Base-by-base conservation (phyloP, 2,888 invertebrate species). In the Dryococelus australis region DNA sequence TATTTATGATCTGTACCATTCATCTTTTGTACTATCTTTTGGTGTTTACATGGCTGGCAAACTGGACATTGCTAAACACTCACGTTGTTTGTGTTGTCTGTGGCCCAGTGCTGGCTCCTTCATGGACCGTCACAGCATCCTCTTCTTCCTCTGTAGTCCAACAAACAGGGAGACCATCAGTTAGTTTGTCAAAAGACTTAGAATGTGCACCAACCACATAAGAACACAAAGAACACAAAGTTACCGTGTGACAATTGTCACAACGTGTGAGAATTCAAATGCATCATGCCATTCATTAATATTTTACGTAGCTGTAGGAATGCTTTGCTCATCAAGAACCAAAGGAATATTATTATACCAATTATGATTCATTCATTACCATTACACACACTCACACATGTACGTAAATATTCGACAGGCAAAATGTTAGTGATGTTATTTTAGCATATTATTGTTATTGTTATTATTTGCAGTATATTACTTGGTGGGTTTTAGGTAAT, bases 61-160 rank as follows among this genome's bases (percentile, higher is more conserved):
- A n/a, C 65, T n/a, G 65, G n/a, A 13, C 47, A 47, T 24, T 51
- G n/a, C 65, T 51, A n/a, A 65, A 51, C 65, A 86, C 51, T 86
- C 83, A 87, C 87, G 86, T 86, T n/a, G 87, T 87, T 43, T 86
- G 78, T 65, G 87, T 87, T 87, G 87, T 87, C 84, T 86, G 86
- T n/a, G 65, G 84, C 47, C 83, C 43, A 65, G 84, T 78, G 27
- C 65, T 35, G 24, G n/a, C 27, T 43, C n/a, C 43, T 35, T 86
- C 86, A 9, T 13, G 65, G 43, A 20, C 53, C n/a, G 26, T 51
- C 43, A 26, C 53, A 24, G 51, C 87, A 47, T 84, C 87, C 28
- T 53, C 87, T 81, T 87, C 87, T 84, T 87, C 85, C 47, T 85
- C 87, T 87, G 87, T 80, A 47, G 85, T 84, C 24, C 51, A 87